Evolutionary conservation across 2,797 vertebrate genomes (phyloP).

Genomic region (Sebastes glaucus): DNA sequence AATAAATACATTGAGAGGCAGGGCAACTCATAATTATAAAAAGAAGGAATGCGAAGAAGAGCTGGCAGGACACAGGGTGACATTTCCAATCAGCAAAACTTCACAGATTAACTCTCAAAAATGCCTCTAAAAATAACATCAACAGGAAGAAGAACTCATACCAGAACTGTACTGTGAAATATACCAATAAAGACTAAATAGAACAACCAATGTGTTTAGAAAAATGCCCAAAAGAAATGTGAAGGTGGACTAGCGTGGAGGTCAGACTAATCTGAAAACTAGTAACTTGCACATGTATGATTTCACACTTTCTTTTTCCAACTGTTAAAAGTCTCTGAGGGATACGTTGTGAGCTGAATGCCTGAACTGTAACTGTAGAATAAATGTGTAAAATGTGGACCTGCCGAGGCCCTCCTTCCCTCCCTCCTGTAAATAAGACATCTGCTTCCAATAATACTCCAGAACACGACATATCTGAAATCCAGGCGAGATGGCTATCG

Average conservation of each 20-base stretch:
- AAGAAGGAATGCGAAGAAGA: not conserved
- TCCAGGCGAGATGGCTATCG: constrained; percentile 70
- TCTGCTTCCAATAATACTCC: constrained; percentile 75
- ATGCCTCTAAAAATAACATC: not conserved
- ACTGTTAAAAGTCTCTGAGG: not conserved
- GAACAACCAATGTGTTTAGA: not conserved
- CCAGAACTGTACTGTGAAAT: not conserved
- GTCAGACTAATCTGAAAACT: not conserved
- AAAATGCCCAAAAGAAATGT: not conserved
- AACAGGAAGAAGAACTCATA: not conserved
- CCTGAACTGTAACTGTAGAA: constrained; percentile 1
- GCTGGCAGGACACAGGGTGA: no score
- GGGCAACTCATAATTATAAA: not conserved
- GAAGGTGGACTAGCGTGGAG: not conserved
- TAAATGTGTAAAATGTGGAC: constrained; percentile 34
- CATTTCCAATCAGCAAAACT: not conserved
- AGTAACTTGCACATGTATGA: not conserved
- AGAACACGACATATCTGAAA: constrained; percentile 60
- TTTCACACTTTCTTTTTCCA: not conserved
- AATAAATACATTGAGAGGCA: no score
- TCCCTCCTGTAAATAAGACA: constrained; percentile 59
- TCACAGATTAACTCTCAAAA: not conserved
- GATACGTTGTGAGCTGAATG: not conserved
- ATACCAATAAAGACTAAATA: not conserved
- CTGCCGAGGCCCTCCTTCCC: not conserved